Evolutionary conservation across 2,797 vertebrate species (phyloP), one percentile per base, ranked within the genome.

Genomic region (Xenopus petersii): DNA sequence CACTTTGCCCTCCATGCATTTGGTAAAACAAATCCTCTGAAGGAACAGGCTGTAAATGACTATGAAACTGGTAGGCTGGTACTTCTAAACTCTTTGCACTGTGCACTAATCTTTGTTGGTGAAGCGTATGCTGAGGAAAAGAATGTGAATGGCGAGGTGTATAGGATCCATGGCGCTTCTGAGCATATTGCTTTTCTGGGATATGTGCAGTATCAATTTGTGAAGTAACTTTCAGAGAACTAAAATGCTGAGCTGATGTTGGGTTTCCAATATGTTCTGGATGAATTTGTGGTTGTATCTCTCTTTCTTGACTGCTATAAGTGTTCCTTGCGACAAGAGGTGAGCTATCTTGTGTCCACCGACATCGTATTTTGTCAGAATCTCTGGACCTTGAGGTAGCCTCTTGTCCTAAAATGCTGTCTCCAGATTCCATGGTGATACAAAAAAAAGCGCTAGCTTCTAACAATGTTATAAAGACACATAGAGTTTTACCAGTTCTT

Each of bases 1-100:
- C 86, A 15, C 93, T 86, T 55, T 96, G 95, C 81, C 93, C 87
- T 36, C 93, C 87, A 42, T 93, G 94, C 62, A 94, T 86, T 70
- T 95, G 94, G 79, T 94, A 94, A 56, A 94, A 89, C 70, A 96
- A 87, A 81, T 99, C 97, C 81, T 99, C 95, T 0, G 95, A 94
- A 83, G 96, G 91, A 84, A 94, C 85, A 17, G 92, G 88, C 16
- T 91, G 91, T 86, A 98, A 82, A 82, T 95, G 95, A 82, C 94
- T 93, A 72, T 93, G 91, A 83, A 94, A 97, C 10, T 93, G 94
- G 96, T 96, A 98, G 0, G 93, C 93, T 59, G 95, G 94, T 72
- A 94, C 90, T 87, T 99, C 96, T 7, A 98, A 88, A 78, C 94
- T 94, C 75, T 97, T 98, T 86, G 88, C 90, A 87, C 93, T 93